Conservation (phyloP, 2,888 invertebrate species). For the Cerastis leucographa region DNA sequence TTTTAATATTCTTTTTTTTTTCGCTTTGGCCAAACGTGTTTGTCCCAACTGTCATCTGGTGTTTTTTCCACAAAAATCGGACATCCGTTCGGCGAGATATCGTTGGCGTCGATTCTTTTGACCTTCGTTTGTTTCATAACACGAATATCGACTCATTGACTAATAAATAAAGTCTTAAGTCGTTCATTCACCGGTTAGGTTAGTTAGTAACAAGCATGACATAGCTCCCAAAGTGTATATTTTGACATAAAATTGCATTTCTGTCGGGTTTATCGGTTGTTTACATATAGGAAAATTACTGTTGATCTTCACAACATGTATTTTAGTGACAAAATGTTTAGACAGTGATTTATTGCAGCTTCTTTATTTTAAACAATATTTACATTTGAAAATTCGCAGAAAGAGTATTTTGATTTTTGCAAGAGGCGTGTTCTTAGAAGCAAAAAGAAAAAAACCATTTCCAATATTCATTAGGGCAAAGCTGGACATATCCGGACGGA, state of each 20-base stretch:
- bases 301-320: slow-evolving; percentile 34
- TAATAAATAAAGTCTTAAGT: slow-evolving; percentile 50
- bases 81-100: slow-evolving; percentile 60
- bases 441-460: not conserved
- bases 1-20: slow-evolving; percentile 17
- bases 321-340: slow-evolving; percentile 41
- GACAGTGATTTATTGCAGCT: slow-evolving; percentile 25
- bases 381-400: slow-evolving; percentile 20
- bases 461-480: not conserved
- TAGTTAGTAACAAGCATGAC: slow-evolving; percentile 26
- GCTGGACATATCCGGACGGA: not conserved
- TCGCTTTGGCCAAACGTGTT: slow-evolving; percentile 22
- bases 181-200: slow-evolving; percentile 31
- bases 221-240: slow-evolving; percentile 28
- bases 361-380: not conserved
- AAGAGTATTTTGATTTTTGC: slow-evolving; percentile 5
- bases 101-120: slow-evolving; percentile 63
- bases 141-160: slow-evolving; percentile 49
- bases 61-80: slow-evolving; percentile 62
- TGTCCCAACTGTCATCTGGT: slow-evolving; percentile 38
- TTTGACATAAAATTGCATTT: slow-evolving; percentile 48
- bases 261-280: slow-evolving; percentile 54
- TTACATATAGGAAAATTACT: slow-evolving; percentile 54
- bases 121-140: slow-evolving; percentile 57
- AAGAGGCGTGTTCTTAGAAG: not conserved